phyloP scores from a whole-genome alignment of 2,888 invertebrate genomes.

The Romanomermis culicivorax region DNA sequence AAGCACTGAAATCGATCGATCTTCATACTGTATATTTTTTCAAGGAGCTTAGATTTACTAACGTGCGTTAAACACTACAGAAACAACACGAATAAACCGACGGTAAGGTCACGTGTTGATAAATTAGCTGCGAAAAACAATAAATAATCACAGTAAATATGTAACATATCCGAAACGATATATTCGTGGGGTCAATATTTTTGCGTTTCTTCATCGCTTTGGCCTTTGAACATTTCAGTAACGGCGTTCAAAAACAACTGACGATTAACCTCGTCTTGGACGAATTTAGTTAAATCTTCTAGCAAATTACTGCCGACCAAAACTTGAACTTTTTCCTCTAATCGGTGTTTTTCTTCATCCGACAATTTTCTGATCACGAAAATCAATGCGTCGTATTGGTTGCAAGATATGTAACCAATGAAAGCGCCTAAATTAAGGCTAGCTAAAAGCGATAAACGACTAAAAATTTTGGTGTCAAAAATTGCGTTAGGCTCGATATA shows the following conservation, averaged over 20 bases:
- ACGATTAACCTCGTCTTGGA: conserved; percentile 24
- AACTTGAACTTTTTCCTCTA: conserved; percentile 24
- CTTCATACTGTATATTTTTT: too few relatives aligned
- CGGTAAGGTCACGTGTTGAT: too few relatives aligned
- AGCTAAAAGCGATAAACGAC: background rate
- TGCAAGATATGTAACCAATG: conserved; percentile 21
- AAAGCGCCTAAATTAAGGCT: conserved; percentile 5
- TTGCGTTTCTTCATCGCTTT: too few relatives aligned
- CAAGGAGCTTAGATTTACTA: too few relatives aligned
- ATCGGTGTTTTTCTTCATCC: conserved; percentile 20
- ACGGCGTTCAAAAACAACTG: conserved; percentile 19
- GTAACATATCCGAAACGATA: too few relatives aligned
- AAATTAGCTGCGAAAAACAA: too few relatives aligned
- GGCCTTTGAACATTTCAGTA: background rate
- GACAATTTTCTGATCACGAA: conserved; percentile 20
- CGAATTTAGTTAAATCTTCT: conserved; percentile 24
- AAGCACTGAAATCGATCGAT: too few relatives aligned
- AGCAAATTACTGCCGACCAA: conserved; percentile 23
- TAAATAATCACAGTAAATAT: too few relatives aligned
- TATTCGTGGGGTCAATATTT: too few relatives aligned
- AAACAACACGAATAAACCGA: too few relatives aligned
- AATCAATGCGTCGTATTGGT: conserved; percentile 24
- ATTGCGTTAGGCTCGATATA: too few relatives aligned
- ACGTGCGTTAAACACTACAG: too few relatives aligned
- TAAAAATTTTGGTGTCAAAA: background rate